Conservation (phyloP, 1,140 invertebrate genomes). For the Listronotus oregonensis region DNA sequence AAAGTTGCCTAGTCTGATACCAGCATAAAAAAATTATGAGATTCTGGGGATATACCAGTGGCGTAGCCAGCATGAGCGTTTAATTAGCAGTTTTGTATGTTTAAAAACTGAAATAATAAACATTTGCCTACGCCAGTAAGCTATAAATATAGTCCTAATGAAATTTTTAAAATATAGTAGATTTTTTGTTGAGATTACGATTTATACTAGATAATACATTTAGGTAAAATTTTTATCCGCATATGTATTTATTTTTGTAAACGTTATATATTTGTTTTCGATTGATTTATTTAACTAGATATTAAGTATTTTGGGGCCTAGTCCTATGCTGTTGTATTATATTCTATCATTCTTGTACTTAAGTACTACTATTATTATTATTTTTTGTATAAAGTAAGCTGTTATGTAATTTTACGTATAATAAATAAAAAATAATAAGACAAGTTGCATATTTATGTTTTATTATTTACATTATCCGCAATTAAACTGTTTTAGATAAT, state of each 20-base stretch:
- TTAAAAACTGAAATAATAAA: too few species aligned
- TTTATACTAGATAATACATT: background rate
- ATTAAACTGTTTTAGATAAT: too few species aligned
- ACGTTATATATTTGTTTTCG: constrained; percentile 8
- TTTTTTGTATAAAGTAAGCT: constrained; percentile 16
- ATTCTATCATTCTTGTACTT: too few species aligned
- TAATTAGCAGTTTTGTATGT: too few species aligned
- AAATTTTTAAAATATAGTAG: background rate
- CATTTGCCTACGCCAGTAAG: too few species aligned
- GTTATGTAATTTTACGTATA: constrained; percentile 14
- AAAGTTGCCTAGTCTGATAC: too few species aligned
- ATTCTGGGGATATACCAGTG: too few species aligned
- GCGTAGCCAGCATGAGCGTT: too few species aligned
- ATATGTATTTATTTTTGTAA: background rate
- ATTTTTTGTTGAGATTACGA: background rate
- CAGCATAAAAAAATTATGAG: too few species aligned
- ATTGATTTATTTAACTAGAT: constrained; percentile 2
- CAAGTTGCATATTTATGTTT: too few species aligned
- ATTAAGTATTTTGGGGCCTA: background rate
- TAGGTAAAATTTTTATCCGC: background rate
- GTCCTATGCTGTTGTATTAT: constrained; percentile 4
- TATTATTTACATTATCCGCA: too few species aligned
- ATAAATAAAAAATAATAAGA: background rate
- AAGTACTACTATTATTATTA: constrained; percentile 3
- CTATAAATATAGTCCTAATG: background rate